Evolutionary conservation across 1,140 invertebrate species (phyloP).

Genomic region (Tribolium castaneum): DNA sequence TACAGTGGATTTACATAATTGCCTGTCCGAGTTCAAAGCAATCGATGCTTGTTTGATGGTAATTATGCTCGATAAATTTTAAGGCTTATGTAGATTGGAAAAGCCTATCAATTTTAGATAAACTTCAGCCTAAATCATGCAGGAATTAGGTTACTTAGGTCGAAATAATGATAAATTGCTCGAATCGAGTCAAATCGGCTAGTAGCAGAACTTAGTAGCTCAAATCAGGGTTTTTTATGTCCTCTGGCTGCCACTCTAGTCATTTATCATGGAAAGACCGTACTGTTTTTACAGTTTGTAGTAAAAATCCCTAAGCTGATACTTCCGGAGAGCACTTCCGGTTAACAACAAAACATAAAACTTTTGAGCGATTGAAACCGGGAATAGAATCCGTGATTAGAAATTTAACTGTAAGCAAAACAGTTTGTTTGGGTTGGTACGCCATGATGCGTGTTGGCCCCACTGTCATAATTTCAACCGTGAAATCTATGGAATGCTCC

Average conservation of each 20-base stretch:
- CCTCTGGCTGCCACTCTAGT: no score
- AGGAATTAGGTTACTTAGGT: neutral
- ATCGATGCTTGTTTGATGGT: neutral
- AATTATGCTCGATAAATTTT: neutral
- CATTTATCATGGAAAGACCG: no score
- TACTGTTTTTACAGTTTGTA: neutral
- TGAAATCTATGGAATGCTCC: neutral
- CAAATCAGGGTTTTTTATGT: neutral
- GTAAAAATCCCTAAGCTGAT: neutral
- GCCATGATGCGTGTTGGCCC: no score
- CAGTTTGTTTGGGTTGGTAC: no score
- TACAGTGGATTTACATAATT: neutral
- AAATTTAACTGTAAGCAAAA: neutral
- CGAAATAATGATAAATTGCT: neutral
- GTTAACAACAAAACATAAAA: neutral
- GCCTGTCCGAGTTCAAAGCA: neutral
- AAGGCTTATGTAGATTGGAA: neutral
- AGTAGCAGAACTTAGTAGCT: neutral
- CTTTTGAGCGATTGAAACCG: neutral
- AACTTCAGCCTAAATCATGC: neutral
- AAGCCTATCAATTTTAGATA: neutral
- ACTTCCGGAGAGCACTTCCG: neutral
- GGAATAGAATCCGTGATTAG: neutral
- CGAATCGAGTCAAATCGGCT: neutral
- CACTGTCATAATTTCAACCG: neutral